Base-by-base conservation (phyloP, 2,113 vertebrate genomes). In the Pagrus major region DNA sequence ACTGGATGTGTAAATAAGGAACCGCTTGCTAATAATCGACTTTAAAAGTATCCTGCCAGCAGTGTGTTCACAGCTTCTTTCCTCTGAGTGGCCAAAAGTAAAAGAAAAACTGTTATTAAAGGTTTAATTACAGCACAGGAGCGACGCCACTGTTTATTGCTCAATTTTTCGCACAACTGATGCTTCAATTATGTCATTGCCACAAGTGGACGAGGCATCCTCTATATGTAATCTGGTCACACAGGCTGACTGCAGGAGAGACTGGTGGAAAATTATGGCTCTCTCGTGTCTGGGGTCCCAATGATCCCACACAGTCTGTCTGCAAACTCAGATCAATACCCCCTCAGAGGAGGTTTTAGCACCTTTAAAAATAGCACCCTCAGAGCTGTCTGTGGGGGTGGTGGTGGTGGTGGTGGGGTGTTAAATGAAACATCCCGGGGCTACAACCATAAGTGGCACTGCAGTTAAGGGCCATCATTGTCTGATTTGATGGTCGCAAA, bases 291-390 rank as follows among this genome's bases (percentile, higher is more conserved):
- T 16, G 5, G 35, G 41, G 59, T 88, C 46, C 56, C 85, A 75
- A 37, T 84, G 56, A 87, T 71, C 66, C 55, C 68, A 55, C 67
- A 46, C 71, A 75, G 59, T 80, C 74, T 59, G 74, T 68, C 58
- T 46, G 80, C 25, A 61, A 72, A 61, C 60, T 6, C 23, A 77
- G 88, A 93, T 94, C 92, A 77, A 92, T 93, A 89, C 61, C 56
- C 58, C 69, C 60, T 77, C 86, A 78, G 66, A 79, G 77, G 9
- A 78, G 84, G 89, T 81, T 92, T 86, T 83, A 80, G 83, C 67
- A 81, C 80, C 72, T 90, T 80, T 68, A 77, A 76, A 86, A 91
- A 86, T 71, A 83, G 52, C 71, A 68, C 27, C 55, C 66, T 80
- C 49, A 9, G 59, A 67, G 72, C 69, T 78, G 79, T 70, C 9